Evolutionary conservation across 2,888 invertebrate genomes (phyloP).

Genomic region (Dorcus hopei): DNA sequence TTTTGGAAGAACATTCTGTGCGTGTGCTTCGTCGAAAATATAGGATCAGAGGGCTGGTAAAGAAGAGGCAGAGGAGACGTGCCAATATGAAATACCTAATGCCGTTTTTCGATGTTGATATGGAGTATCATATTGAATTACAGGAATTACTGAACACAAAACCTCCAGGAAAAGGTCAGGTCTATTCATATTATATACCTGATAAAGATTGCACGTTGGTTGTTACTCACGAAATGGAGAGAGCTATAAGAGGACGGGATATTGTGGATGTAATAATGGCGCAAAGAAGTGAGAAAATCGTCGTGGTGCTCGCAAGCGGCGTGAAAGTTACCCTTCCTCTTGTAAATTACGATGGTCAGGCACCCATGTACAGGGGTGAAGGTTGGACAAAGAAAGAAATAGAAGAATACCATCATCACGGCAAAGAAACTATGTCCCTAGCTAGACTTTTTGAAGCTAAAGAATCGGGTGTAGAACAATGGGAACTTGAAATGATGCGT

Average conservation of each 20-base stretch:
- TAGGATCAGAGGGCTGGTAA: slow-evolving; percentile 41
- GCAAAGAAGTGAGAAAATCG: slow-evolving; percentile 69
- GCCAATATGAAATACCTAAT: slow-evolving; percentile 40
- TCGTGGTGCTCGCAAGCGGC: slow-evolving; percentile 67
- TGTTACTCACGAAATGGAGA: slow-evolving; percentile 69
- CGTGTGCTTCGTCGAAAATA: slow-evolving; percentile 38
- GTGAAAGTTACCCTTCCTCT: slow-evolving; percentile 66
- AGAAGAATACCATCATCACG: slow-evolving; percentile 47
- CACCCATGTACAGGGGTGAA: slow-evolving; percentile 65
- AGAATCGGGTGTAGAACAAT: slow-evolving; percentile 43
- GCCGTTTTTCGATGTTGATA: slow-evolving; percentile 40
- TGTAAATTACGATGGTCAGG: slow-evolving; percentile 39
- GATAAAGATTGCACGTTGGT: slow-evolving; percentile 72
- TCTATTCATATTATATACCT: slow-evolving; percentile 70
- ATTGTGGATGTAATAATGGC: slow-evolving; percentile 73
- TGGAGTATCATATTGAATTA: slow-evolving; percentile 41
- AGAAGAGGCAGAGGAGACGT: slow-evolving; percentile 40
- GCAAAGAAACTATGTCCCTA: slow-evolving; percentile 51
- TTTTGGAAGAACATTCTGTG: slow-evolving; percentile 55
- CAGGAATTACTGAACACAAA: slow-evolving; percentile 53
- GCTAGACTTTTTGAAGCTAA: slow-evolving; percentile 59
- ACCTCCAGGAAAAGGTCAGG: slow-evolving; percentile 55
- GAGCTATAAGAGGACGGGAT: slow-evolving; percentile 73
- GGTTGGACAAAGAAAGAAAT: slow-evolving; percentile 65
- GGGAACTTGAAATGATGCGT: slow-evolving; percentile 46